Conservation (phyloP, 2,888 invertebrate species). For the Rutpela maculata region DNA sequence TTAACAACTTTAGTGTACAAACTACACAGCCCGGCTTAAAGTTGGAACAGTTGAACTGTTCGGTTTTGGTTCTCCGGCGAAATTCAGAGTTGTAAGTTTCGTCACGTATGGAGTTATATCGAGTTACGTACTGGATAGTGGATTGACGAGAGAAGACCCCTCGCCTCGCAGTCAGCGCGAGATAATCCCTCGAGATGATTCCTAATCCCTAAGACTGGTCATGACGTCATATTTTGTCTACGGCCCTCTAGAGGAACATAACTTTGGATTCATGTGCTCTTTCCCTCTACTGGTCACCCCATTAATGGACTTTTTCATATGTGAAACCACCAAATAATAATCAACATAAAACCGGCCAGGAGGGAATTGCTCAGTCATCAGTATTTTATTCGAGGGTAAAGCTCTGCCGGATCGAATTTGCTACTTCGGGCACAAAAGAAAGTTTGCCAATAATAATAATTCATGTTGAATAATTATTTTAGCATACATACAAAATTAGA, state of each 20-base stretch:
- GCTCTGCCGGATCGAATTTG: slow-evolving; percentile 3
- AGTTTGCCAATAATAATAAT: background rate
- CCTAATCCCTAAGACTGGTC: slow-evolving; percentile 68
- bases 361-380: slow-evolving; percentile 13
- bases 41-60: slow-evolving; percentile 49
- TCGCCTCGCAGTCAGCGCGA: slow-evolving; percentile 66
- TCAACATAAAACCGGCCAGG: slow-evolving; percentile 36
- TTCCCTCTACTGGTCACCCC: slow-evolving; percentile 52
- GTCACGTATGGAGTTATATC: slow-evolving; percentile 71
- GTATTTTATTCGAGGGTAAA: slow-evolving; percentile 21
- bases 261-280: slow-evolving; percentile 64
- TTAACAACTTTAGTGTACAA: slow-evolving; percentile 55
- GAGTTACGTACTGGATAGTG: slow-evolving; percentile 68
- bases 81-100: slow-evolving; percentile 64
- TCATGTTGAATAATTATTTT: background rate
- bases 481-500: background rate
- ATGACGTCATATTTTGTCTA: slow-evolving; percentile 67
- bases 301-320: slow-evolving; percentile 58
- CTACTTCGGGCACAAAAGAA: background rate
- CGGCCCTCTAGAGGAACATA: slow-evolving; percentile 62
- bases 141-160: slow-evolving; percentile 60
- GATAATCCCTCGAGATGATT: slow-evolving; percentile 70
- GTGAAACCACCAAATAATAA: slow-evolving; percentile 56
- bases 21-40: slow-evolving; percentile 47
- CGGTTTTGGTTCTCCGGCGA: slow-evolving; percentile 43